Base-by-base conservation (phyloP, 2,113 vertebrate species). In the Eolophus roseicapilla region DNA sequence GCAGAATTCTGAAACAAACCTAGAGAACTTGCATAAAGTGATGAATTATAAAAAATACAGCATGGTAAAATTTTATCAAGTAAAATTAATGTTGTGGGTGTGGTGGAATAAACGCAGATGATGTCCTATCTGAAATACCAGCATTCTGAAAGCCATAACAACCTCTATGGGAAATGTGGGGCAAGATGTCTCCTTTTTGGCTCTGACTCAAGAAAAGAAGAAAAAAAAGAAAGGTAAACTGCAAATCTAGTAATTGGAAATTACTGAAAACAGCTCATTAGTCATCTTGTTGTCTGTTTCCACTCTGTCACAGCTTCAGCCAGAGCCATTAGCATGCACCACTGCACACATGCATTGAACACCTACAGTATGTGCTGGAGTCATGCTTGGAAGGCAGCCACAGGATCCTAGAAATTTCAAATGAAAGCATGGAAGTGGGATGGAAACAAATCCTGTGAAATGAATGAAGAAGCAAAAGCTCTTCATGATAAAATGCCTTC, bases 201-300 rank as follows among this genome's bases (percentile, higher is more conserved):
- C 90, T 92, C 82, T 41, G 57, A 69, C 29, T 95, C 87, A 96
- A 84, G 73, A 68, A 90, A 86, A 89, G 13, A 82, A 76, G 18
- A 47, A 62, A 79, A 14, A 85, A 71, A 81, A 71, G 37, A 82
- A 95, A 96, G 92, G 94, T 93, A 96, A 95, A 92, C 92, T 93
- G 91, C 77, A 96, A 94, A 96, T 92, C 67, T 79, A 71, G 95
- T 95, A 95, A 95, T 86, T 96, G 88, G 91, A 96, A 96, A 97
- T 95, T 95, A 96, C 92, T 94, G 96, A 92, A 96, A 97, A 95
- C 95, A 95, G 93, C 95, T 95, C 96, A 93, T 97, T 97, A 96
- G 95, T 96, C 77, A 95, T 95, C 74, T 90, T 91, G 88, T 93
- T 97, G 92, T 96, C 95, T 97, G 94, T 93, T 96, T 97, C 86